Evolutionary conservation across 2,113 vertebrate genomes (phyloP), one percentile per base, ranked within the genome.

Genomic region (Vimba vimba): DNA sequence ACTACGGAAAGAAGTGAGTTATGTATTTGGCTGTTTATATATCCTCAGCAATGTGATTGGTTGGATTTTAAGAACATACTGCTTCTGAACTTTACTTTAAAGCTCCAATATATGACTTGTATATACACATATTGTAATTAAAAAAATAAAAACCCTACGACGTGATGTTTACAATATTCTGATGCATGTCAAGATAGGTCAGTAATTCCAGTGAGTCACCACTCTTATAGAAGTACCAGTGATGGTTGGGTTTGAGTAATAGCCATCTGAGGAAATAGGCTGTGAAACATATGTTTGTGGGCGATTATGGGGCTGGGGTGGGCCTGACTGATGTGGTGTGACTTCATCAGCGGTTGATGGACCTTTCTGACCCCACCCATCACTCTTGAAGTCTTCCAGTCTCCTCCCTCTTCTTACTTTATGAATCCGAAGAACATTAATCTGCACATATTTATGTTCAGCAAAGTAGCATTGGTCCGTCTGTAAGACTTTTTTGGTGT

Each of bases 171-270:
- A 59, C 68, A 36, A 50, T 71, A 36, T 25, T 83, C 73, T 52
- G 79, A 82, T 59, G 82, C 43, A 27, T 30, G 33, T 79, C 78
- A 59, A 43, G 36, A 43, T 47, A 33, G 71, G 84, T 79, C 39
- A 82, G 10, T 86, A 39, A 81, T 84, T 81, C 66, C 76, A 84
- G 30, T 57, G 45, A 55, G 75, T 88, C 82, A 85, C 83, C 82
- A 62, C 62, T 52, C 69, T 85, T 71, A 47, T 55, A 68, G 52
- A 25, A 78, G 71, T 69, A 78, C 79, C 77, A 84, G 85, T 27
- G 79, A 88, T 69, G 25, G 62, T 79, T 86, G 85, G 68, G 47
- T 82, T 57, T 86, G 85, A 82, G 66, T 82, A 82, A 89, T 88
- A 64, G 82, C 13, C 11, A 62, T 47, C 52, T 78, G 85, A 69